A percentile compares a stretch with the other conserved stretches of the same genome.
Evolutionary conservation across 2,888 invertebrate genomes (phyloP).

Genomic region (Luperina nickerlii): DNA sequence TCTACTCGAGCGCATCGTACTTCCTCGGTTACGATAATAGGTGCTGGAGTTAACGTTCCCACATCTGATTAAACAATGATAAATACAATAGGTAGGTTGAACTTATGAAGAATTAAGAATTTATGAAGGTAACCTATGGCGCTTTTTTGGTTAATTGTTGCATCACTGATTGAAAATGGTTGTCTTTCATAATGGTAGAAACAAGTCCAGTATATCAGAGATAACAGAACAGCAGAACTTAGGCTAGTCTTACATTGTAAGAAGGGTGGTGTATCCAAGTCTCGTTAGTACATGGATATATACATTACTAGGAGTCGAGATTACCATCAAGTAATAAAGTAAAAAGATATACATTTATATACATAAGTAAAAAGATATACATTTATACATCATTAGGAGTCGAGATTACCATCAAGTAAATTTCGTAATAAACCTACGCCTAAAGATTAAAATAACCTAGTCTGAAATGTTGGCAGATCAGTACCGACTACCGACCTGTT

Average conservation of each 20-base stretch:
- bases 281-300: background rate
- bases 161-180: background rate
- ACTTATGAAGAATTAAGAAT: conserved; percentile 6
- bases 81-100: conserved; percentile 1
- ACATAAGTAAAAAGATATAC: too few species aligned
- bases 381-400: background rate
- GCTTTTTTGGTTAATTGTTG: background rate
- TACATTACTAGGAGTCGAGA: background rate
- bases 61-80: conserved; percentile 63
- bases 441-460: background rate
- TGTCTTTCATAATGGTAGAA: background rate
- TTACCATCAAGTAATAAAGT: background rate
- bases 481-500: conserved; percentile 10
- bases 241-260: background rate
- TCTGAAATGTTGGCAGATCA: conserved; percentile 19
- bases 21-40: conserved; percentile 62
- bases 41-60: conserved; percentile 37
- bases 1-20: conserved; percentile 70
- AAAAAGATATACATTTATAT: too few species aligned
- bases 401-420: background rate
- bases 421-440: conserved; percentile 12
- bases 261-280: background rate
- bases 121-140: background rate
- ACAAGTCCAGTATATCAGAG: background rate
- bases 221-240: background rate